These are phyloP conservation scores for Chaetodon auriga DNA, from an alignment of 2,113 vertebrate species.

Conservation along the genomic window DNA sequence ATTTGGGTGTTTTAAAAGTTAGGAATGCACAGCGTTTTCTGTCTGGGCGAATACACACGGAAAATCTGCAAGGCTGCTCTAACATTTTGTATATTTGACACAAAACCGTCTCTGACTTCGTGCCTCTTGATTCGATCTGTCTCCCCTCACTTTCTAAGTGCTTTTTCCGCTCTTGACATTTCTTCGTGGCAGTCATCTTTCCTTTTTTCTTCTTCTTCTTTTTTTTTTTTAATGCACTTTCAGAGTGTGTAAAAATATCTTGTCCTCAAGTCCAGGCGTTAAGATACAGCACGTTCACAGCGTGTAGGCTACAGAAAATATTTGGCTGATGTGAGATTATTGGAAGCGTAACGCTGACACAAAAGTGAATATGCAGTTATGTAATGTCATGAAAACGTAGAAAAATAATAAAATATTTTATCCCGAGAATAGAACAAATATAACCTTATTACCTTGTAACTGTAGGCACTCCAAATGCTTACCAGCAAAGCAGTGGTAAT, in stretches of 20 bases:
- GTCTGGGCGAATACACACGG: background rate
- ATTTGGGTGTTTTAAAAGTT: background rate
- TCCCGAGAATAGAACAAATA: constrained; percentile 55
- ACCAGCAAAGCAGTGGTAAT: constrained; percentile 70
- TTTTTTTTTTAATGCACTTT: constrained; percentile 31
- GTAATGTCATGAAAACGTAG: constrained; percentile 46
- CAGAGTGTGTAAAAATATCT: constrained; percentile 2
- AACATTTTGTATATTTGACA: background rate
- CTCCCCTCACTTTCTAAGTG: background rate
- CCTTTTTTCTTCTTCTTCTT: constrained; percentile 49
- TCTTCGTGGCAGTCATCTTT: background rate
- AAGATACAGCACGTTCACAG: background rate
- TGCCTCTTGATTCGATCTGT: background rate
- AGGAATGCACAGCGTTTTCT: background rate
- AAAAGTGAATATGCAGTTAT: constrained; percentile 49
- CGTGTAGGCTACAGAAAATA: background rate
- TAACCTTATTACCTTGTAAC: constrained; percentile 67
- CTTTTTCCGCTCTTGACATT: background rate
- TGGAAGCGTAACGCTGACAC: constrained; percentile 23
- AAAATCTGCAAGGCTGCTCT: background rate
- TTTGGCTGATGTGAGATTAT: constrained; percentile 26
- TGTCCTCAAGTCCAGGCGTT: background rate
- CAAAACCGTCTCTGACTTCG: background rate
- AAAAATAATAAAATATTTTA: constrained; percentile 45
- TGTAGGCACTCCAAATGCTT: constrained; percentile 76